Conservation (phyloP, 2,888 invertebrate species). For the Ichneumon xanthorius region DNA sequence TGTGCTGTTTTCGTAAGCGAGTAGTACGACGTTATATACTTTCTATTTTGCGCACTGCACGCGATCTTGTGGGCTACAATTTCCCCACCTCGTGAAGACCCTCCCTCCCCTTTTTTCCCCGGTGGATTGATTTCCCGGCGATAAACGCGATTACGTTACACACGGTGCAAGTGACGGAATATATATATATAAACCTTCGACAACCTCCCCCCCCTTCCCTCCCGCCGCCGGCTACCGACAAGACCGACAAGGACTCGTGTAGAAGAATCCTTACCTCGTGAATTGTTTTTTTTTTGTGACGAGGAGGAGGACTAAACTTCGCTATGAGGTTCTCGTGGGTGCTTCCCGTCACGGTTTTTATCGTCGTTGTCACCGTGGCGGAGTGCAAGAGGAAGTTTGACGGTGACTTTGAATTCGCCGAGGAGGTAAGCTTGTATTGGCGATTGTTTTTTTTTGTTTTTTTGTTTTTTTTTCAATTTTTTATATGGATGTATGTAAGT, state of each 20-base stretch:
- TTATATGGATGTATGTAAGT: background rate
- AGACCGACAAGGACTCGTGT: background rate
- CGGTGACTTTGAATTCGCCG: conserved; percentile 92
- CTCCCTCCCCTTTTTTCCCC: background rate
- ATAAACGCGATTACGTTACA: conserved; percentile 44
- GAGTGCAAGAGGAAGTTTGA: conserved; percentile 91
- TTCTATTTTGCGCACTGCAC: conserved; percentile 45
- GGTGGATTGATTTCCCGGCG: conserved; percentile 51
- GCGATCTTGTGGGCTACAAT: background rate
- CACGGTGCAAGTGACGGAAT: conserved; percentile 61
- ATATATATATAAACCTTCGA: conserved; percentile 1
- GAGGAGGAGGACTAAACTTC: conserved; percentile 59
- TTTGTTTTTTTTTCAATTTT: background rate
- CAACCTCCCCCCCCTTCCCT: background rate
- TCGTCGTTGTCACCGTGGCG: conserved; percentile 84
- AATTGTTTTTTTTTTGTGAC: conserved; percentile 1
- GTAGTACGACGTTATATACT: conserved; percentile 17
- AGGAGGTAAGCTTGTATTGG: conserved; percentile 87
- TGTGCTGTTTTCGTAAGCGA: background rate
- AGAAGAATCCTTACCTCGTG: conserved; percentile 26
- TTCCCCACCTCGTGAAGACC: background rate
- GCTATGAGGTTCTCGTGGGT: conserved; percentile 85
- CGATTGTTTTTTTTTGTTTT: background rate
- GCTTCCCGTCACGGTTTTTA: conserved; percentile 83
- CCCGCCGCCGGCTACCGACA: conserved; percentile 42